Evolutionary conservation across 2,888 invertebrate species (phyloP), one percentile per base, ranked within the genome.

Genomic region (Nemotelus pantherinus): DNA sequence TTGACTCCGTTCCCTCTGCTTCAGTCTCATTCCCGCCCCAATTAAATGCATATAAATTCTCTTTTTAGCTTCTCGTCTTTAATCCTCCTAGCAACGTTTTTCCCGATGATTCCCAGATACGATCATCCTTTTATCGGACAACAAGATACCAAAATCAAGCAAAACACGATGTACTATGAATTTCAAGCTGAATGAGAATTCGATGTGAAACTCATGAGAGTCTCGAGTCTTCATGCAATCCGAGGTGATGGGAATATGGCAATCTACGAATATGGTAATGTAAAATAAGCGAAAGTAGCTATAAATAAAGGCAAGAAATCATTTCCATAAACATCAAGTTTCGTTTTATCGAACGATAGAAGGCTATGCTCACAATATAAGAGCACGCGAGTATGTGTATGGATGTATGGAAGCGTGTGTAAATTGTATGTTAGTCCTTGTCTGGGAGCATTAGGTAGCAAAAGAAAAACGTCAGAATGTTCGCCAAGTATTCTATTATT

Each of bases 311-410:
- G 48, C 48, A 47, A 68, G 67, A 68, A 68, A 68, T 68, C 67
- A 68, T 68, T 68, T 68, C 67, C 67, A 68, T 68, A 48, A 68
- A 68, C 67, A 68, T 68, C 50, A 68, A 68, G 50, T 68, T 48
- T 68, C 25, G 48, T 48, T 68, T 68, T 68, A 68, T 68, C 50
- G 67, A 39, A 48, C 25, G 25, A 25, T 25, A 25, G 25, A 25
- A 25, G 25, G 25, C 25, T 25, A 25, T 25, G 25, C 25, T 25
- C 25, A 25, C 1, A 25, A 25, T 25, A 25, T 25, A 25, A 25
- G 25, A 25, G 25, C 25, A 25, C 25, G 25, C 25, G 25, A 25
- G 25, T 25, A 25, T 25, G 25, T 25, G 25, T 25, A 25, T 25
- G 25, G 25, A 25, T 25, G 58, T 39, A 58, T 58, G 25, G 25